Evolutionary conservation across 1,140 invertebrate species (phyloP), one percentile per base, ranked within the genome.

Genomic region (Diploscapter pachys): DNA sequence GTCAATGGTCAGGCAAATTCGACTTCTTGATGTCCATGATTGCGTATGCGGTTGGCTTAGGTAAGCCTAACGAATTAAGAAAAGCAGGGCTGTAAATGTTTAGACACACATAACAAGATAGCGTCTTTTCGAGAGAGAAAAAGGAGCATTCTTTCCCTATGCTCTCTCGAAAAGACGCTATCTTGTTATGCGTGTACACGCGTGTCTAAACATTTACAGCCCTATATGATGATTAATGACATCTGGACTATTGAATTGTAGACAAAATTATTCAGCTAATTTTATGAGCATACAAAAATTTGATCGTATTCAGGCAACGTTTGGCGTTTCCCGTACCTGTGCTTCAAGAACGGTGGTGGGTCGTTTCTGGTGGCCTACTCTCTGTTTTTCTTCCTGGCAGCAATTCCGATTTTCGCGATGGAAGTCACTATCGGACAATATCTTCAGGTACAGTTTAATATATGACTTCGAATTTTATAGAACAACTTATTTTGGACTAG

Each of bases 11-110:
- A 61, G 82, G 82, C 13, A 80, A 79, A 56, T 64, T 80, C 6
- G 73, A 83, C 70, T 79, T 84, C 59, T 71, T 83, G 4, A 85
- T 85, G 83, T 77, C 73, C 13, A 85, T 85, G 83, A 91, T 96
- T 57, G 93, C 93, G 8, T 95, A 94, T 86, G 93, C 92, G 13
- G 93, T 96, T 55, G 93, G 93, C 4, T 89, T 95, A 49, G 83
- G 83, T 82, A 31, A 31, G 31, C 31, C 31, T 31, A 31, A 31
- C 31, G 31, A 31, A 31, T 31, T 31, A 31, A 31, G 31, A 31
- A 31, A 31, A 31, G 31, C 31, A 31, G 31, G 31, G 31, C 31
- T 31, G 31, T 31, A 31, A 31, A 31, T 31, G 31, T 31, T 31
- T 31, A 31, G 31, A 31, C 31, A n/a, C n/a, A n/a, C n/a, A n/a